Percentiles rank a stretch among this genome's conserved stretches.
Evolutionary conservation across 2,888 invertebrate genomes (phyloP).

Genomic region (Drosophila affinis): DNA sequence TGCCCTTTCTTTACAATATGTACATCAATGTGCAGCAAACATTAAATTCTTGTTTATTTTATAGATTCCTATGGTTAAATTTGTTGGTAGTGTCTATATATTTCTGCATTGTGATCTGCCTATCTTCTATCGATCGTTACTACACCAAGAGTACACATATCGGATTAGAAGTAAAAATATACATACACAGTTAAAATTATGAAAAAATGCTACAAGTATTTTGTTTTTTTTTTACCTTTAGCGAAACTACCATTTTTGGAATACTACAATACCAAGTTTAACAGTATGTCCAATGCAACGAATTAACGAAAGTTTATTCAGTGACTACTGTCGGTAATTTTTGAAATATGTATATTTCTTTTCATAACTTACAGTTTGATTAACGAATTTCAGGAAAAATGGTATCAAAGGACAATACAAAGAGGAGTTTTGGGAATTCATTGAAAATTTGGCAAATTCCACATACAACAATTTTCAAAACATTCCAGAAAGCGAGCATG

Average conservation of each 20-base stretch:
- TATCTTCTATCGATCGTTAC: constrained; percentile 81
- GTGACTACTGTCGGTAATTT: constrained; percentile 71
- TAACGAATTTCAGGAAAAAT: constrained; percentile 15
- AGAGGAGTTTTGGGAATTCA: constrained; percentile 62
- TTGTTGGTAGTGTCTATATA: constrained; percentile 72
- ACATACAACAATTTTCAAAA: constrained; percentile 81
- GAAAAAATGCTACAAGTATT: not conserved
- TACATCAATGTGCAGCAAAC: not conserved
- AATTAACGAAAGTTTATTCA: constrained; percentile 65
- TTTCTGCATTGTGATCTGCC: constrained; percentile 73
- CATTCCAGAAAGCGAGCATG: constrained; percentile 71
- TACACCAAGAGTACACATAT: constrained; percentile 81
- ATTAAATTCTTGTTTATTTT: constrained; percentile 1
- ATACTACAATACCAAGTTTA: constrained; percentile 79
- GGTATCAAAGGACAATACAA: constrained; percentile 45
- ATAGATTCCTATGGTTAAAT: constrained; percentile 76
- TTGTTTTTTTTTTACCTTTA: not conserved
- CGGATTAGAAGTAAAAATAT: constrained; percentile 69
- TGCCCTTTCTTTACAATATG: no score
- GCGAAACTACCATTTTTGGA: constrained; percentile 82
- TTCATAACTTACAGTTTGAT: not conserved
- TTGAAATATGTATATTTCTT: not conserved
- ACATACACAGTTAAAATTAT: not conserved
- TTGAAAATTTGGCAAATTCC: constrained; percentile 83
- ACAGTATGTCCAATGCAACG: constrained; percentile 82